These are phyloP conservation scores for Physeter macrocephalus DNA, from an alignment of 2,113 vertebrate species.

Conservation along the genomic window DNA sequence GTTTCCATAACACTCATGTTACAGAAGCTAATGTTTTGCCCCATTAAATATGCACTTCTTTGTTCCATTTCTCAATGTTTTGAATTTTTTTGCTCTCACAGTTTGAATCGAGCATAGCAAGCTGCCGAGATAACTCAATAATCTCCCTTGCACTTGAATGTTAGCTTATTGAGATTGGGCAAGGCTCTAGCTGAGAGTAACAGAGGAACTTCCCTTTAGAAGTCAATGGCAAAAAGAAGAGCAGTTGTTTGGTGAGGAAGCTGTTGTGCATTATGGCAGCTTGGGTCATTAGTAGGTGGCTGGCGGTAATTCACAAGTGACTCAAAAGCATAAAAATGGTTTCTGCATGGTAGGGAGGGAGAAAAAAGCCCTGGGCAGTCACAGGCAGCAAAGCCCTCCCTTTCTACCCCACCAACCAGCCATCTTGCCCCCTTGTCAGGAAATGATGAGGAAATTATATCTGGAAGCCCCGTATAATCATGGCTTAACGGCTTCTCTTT, in stretches of 20 bases:
- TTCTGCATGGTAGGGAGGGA: background rate
- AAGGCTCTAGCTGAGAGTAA: background rate
- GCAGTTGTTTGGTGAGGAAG: background rate
- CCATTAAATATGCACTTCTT: constrained; percentile 20
- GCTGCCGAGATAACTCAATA: constrained; percentile 13
- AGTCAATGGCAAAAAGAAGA: background rate
- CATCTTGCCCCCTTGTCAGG: background rate
- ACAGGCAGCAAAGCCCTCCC: background rate
- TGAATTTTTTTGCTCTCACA: background rate
- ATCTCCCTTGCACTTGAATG: background rate
- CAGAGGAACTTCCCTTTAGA: background rate
- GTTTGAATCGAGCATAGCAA: constrained; percentile 33
- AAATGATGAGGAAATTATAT: background rate
- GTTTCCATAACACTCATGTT: background rate
- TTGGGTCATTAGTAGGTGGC: background rate
- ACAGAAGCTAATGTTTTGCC: background rate
- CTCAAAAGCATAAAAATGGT: background rate
- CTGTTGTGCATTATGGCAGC: background rate
- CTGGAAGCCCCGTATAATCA: background rate
- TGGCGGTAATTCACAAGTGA: constrained; percentile 13
- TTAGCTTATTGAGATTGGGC: background rate
- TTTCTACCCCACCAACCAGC: background rate
- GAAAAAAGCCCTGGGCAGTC: background rate
- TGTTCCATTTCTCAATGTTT: constrained; percentile 37
- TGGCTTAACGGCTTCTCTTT: background rate